These are phyloP conservation scores for Alloscopus bannaensis DNA, from an alignment of 2,888 invertebrate species.

Conservation along the genomic window DNA sequence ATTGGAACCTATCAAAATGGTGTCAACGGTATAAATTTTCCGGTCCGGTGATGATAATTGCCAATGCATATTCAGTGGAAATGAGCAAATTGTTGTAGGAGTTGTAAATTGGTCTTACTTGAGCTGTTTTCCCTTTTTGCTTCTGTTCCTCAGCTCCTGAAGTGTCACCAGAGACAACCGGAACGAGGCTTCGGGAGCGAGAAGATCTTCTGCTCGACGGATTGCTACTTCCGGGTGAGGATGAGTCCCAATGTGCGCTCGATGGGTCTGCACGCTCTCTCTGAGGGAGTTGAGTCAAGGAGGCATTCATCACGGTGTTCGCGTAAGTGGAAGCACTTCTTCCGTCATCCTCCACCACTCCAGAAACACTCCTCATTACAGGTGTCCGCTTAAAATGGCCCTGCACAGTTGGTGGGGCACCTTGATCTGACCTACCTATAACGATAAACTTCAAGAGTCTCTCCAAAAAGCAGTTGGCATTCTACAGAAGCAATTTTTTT, in stretches of 20 bases:
- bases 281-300: neutral
- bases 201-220: slow-evolving; percentile 56
- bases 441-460: slow-evolving; percentile 61
- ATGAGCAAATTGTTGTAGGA: neutral
- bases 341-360: neutral
- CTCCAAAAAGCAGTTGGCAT: slow-evolving; percentile 52
- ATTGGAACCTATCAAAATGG: no score
- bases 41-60: no score
- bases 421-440: slow-evolving; percentile 59
- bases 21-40: neutral
- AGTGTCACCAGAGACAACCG: slow-evolving; percentile 13
- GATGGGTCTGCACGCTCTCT: neutral
- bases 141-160: slow-evolving; percentile 7
- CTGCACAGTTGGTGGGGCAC: slow-evolving; percentile 28
- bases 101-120: slow-evolving; percentile 15
- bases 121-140: slow-evolving; percentile 13
- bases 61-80: no score
- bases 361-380: neutral
- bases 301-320: slow-evolving; percentile 4
- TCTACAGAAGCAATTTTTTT: slow-evolving; percentile 1
- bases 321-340: slow-evolving; percentile 10
- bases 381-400: slow-evolving; percentile 2
- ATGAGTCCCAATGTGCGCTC: slow-evolving; percentile 45
- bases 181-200: slow-evolving; percentile 50
- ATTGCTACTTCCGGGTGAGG: slow-evolving; percentile 51